Base-by-base conservation (phyloP, 2,888 invertebrate species). In the Ashinkailepas kermadecensis region DNA sequence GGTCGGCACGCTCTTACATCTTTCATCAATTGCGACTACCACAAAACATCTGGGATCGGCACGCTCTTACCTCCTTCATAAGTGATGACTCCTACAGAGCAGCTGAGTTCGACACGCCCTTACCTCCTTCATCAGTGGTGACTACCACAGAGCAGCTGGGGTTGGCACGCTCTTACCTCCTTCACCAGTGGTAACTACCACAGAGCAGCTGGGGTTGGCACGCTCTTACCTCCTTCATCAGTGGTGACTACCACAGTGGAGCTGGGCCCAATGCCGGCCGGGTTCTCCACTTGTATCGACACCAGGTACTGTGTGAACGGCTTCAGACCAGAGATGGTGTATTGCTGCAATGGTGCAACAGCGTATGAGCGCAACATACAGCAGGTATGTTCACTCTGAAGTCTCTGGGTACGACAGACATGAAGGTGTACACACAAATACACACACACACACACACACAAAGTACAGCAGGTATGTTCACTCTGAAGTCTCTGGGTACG, bases 221-320 rank as follows among this genome's bases (percentile, higher is more conserved):
- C 39, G 39, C 39, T 39, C 70, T 39, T 23, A 74, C 74, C 74
- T 54, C 74, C 74, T 21, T 74, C 74, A 21, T 74, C 74, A 0
- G 74, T 94, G 90, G 92, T 92, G 85, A 93, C 92, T 82, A 91
- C 89, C 78, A 92, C 91, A 59, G 91, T 91, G 59, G 92, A 91
- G 84, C 91, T 90, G 78, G 94, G 93, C 81, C 94, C 93, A 78
- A 90, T 89, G 39, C 93, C 93, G 86, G 91, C 92, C 39, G 93
- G 92, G 88, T 94, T 94, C 88, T 92, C 92, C 80, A 93, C 92
- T 89, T 92, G 91, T 84, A 94, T 89, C 56, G 92, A 91, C 81
- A 94, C 91, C 85, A 91, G 88, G 88, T 94, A 94, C 87, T 92
- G 92, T 15, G 93, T 93, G 88, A 92, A 93, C 0, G 92, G 92